Evolutionary conservation across 2,797 vertebrate genomes (phyloP).

Genomic region (Pogoniulus pusillus): DNA sequence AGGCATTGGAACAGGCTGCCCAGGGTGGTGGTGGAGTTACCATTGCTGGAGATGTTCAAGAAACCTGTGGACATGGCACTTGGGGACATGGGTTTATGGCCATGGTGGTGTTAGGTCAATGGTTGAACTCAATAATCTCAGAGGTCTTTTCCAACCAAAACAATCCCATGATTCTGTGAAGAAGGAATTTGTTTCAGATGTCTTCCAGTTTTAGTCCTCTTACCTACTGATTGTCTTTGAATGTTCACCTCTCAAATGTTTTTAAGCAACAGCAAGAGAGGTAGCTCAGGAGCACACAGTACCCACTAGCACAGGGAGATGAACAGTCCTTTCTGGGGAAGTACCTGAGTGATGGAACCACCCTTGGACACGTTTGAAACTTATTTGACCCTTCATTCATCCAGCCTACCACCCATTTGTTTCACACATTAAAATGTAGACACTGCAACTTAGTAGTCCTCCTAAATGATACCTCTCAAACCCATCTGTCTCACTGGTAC

Average conservation of each 20-base stretch:
- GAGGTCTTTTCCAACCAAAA: neutral
- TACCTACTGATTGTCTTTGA: neutral
- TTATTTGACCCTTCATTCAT: neutral
- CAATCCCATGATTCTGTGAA: neutral
- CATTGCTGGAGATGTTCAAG: no score
- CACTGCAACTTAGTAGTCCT: neutral
- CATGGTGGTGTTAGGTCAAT: no score
- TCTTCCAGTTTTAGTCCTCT: conserved; percentile 9
- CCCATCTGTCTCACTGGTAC: conserved; percentile 44
- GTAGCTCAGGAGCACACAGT: neutral
- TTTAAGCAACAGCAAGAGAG: neutral
- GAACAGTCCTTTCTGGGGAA: neutral
- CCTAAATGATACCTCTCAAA: conserved; percentile 45
- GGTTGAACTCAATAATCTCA: no score
- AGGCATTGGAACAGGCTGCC: no score
- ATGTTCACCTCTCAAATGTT: neutral
- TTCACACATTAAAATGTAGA: neutral
- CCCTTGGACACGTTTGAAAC: neutral
- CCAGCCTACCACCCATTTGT: neutral
- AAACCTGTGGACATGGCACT: no score
- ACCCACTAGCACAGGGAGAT: neutral
- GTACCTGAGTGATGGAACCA: neutral
- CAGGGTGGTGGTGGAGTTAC: no score
- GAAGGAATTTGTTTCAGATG: conserved; percentile 10
- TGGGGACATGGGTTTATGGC: no score